Base-by-base conservation (phyloP, 2,113 vertebrate genomes). In the Anolis sagrei region DNA sequence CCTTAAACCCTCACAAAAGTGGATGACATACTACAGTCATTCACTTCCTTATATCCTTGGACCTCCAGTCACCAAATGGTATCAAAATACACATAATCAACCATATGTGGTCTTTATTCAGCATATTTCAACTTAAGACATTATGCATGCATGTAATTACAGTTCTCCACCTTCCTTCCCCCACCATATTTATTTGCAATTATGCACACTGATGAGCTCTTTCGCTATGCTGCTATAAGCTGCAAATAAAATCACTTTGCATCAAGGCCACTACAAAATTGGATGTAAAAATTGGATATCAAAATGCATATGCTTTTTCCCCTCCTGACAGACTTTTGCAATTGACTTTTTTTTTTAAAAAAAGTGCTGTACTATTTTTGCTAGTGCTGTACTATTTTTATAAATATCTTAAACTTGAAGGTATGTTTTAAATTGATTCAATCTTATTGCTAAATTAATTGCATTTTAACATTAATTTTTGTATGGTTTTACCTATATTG, bases 171-270 rank as follows among this genome's bases (percentile, higher is more conserved):
- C 64, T 81, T 81, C 79, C 39, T 69, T 51, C 49, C 64, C 64
- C 18, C 44, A 81, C 44, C 62, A 69, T 44, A 49, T 81, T 81
- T 68, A 69, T 64, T 51, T 81, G 79, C 64, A 69, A 51, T 81
- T 81, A 81, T 81, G 44, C 27, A 32, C 79, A 69, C 29, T 81
- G 79, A 81, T 69, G 64, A 81, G 79, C 64, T 81, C 64, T 81
- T 81, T 81, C 79, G 68, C 79, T 36, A 66, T 32, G 62, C 79
- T 81, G 79, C 68, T 68, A 68, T 81, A 66, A 81, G 79, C 79
- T 69, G 64, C 39, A 81, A 69, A 81, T 19, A 64, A 13, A n/a
- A 80, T 68, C 62, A 81, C 48, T 69, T 69, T 27, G 44, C 79
- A 49, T 9, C 27, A 69, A 69, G 39, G 64, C 27, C 44, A 81